A percentile compares a stretch with the other conserved stretches of the same genome.
These are phyloP conservation scores for Cyclina sinensis DNA, from an alignment of 1,140 invertebrate genomes.

Conservation along the genomic window DNA sequence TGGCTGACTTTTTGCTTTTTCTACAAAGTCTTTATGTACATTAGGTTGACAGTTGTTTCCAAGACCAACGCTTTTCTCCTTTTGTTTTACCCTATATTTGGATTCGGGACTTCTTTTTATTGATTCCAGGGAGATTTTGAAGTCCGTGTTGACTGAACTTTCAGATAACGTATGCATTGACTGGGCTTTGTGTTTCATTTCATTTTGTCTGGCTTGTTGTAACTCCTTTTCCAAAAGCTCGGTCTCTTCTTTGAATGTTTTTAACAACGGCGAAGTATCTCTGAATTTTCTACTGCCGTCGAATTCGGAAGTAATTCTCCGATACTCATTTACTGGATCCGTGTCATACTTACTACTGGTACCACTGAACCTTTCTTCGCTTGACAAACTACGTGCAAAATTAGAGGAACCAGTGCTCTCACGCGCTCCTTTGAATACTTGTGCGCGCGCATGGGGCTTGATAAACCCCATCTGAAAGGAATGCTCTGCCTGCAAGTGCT, in stretches of 20 bases:
- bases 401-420: not conserved
- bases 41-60: not conserved
- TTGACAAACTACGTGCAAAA: not conserved
- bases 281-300: not conserved
- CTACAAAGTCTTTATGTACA: not conserved
- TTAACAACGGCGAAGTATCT: slow-evolving; percentile 72
- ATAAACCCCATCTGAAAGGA: slow-evolving; percentile 73
- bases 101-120: not conserved
- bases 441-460: slow-evolving; percentile 58
- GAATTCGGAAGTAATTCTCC: not conserved
- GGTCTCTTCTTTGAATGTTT: slow-evolving; percentile 75
- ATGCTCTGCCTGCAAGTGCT: slow-evolving; percentile 80
- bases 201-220: slow-evolving; percentile 73
- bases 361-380: not conserved
- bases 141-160: not conserved
- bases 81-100: not conserved
- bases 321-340: not conserved
- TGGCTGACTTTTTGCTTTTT: not conserved
- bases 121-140: not conserved
- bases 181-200: slow-evolving; percentile 73
- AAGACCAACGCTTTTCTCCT: not conserved
- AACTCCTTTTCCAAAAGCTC: slow-evolving; percentile 76
- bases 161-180: slow-evolving; percentile 41
- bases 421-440: slow-evolving; percentile 25
- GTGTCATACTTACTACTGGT: not conserved